A percentile compares a stretch with the other conserved stretches of the same genome.
These are phyloP conservation scores for Sarcophaga caerulescens DNA, from an alignment of 2,888 invertebrate species.

Conservation along the genomic window DNA sequence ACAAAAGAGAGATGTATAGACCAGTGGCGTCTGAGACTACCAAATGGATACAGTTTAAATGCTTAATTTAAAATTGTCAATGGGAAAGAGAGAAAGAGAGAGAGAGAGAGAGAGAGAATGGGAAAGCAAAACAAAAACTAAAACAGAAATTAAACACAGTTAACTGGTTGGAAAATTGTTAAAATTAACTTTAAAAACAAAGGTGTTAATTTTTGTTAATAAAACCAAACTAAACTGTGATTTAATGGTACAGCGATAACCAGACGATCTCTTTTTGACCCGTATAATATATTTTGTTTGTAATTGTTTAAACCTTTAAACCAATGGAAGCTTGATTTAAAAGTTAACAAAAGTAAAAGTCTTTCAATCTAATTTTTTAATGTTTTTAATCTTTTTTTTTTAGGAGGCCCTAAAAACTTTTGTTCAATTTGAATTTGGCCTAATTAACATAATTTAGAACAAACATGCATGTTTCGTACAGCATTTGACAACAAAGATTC, in stretches of 20 bases:
- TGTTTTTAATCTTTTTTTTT: neutral
- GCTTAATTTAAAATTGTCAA: neutral
- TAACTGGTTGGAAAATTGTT: slow-evolving; percentile 50
- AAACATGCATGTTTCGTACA: neutral
- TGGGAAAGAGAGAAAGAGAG: neutral
- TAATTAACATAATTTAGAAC: slow-evolving; percentile 59
- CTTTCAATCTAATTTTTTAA: neutral
- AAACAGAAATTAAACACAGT: too few species aligned
- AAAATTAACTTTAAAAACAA: neutral
- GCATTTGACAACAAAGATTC: neutral
- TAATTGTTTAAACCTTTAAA: too few species aligned
- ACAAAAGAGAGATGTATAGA: too few species aligned
- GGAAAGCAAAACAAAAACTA: slow-evolving; percentile 36
- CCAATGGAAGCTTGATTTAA: too few species aligned
- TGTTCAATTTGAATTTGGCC: slow-evolving; percentile 26
- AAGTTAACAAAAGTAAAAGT: slow-evolving; percentile 33
- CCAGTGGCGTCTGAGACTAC: neutral
- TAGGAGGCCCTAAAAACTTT: neutral
- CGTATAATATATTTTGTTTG: neutral
- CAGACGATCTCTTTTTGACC: neutral
- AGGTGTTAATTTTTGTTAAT: slow-evolving; percentile 27
- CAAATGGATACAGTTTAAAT: neutral
- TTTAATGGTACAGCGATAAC: neutral
- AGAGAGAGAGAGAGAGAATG: neutral
- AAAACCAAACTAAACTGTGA: neutral